Base-by-base conservation (phyloP, 1,140 invertebrate species). In the Harlomillsia oculata region DNA sequence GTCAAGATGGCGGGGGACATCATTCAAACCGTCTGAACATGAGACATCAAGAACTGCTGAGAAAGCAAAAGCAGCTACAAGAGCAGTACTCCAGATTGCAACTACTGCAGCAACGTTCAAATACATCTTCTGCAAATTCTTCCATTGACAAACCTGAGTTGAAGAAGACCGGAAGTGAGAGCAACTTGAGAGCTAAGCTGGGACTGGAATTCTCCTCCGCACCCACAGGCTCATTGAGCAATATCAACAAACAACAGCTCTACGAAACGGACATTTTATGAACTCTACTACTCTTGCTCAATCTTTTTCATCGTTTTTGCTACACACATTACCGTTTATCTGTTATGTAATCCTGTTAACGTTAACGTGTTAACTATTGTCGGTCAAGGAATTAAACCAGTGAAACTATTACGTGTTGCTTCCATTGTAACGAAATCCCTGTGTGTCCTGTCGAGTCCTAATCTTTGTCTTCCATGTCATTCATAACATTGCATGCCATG, bases 151-250 rank as follows among this genome's bases (percentile, higher is more conserved):
- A 23, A 34, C n/a, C 21, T n/a, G 70, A 69, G 41, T 71, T 90
- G 5, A 90, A 91, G 70, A 89, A 89, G 68, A 89, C 86, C 0
- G 87, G 87, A n/a, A 88, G 84, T 63, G 88, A 91, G 68, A 86
- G 85, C 21, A 91, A 91, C 69, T 72, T 92, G 3, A 71, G 89
- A 18, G 81, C 82, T n/a, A 90, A 89, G 68, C 84, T 89, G 78
- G 84, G 84, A 3, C 70, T 85, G 5, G 81, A 66, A 40, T 53
- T 69, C 20, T 37, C 59, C 30, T 72, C 80, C 0, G 75, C 73
- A 11, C 73, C 76, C 14, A 80, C 81, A 2, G 82, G 80, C 6
- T 82, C 80, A 0, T 68, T 82, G 5, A 80, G 62, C 54, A 67
- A 65, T 49, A 62, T 65, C 23, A 29, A 78, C 77, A 59, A 78